Conservation (phyloP, 2,888 invertebrate species). For the Sinodicranocentrus sp. region DNA sequence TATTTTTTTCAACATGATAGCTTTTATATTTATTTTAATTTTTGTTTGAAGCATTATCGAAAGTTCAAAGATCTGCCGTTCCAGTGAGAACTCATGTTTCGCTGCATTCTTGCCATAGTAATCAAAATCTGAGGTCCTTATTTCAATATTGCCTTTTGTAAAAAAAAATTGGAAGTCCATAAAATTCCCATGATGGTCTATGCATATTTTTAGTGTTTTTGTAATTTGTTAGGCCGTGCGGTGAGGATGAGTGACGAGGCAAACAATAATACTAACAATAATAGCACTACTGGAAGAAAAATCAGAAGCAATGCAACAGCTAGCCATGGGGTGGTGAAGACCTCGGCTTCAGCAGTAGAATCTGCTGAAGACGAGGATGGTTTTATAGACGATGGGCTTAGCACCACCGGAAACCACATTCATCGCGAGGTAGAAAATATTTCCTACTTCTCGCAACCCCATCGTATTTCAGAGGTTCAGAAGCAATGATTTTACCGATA, state of each 20-base stretch:
- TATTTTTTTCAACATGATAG: constrained; percentile 6
- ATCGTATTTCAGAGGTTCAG: too few relatives aligned
- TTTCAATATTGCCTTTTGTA: constrained; percentile 1
- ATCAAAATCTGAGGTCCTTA: constrained; percentile 10
- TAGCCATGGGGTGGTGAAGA: constrained; percentile 6
- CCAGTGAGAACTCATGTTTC: not conserved
- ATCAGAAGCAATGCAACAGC: constrained; percentile 5
- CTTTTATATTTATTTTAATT: not conserved
- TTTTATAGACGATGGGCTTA: not conserved
- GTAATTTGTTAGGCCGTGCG: constrained; percentile 51
- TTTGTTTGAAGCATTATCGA: not conserved
- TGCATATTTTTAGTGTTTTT: constrained; percentile 55
- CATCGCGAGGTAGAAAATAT: not conserved
- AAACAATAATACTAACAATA: constrained; percentile 38
- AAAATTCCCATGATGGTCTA: constrained; percentile 34
- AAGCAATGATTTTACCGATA: too few relatives aligned
- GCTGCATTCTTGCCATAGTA: constrained; percentile 35
- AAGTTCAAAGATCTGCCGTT: not conserved
- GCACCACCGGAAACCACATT: not conserved
- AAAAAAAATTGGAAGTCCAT: not conserved
- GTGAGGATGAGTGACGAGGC: constrained; percentile 65
- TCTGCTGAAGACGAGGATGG: constrained; percentile 37
- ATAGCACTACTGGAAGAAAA: not conserved
- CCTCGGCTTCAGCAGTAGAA: constrained; percentile 26
- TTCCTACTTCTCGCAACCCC: too few relatives aligned